Base-by-base conservation (phyloP, 1,140 invertebrate genomes). In the Drosophila rhopaloa region DNA sequence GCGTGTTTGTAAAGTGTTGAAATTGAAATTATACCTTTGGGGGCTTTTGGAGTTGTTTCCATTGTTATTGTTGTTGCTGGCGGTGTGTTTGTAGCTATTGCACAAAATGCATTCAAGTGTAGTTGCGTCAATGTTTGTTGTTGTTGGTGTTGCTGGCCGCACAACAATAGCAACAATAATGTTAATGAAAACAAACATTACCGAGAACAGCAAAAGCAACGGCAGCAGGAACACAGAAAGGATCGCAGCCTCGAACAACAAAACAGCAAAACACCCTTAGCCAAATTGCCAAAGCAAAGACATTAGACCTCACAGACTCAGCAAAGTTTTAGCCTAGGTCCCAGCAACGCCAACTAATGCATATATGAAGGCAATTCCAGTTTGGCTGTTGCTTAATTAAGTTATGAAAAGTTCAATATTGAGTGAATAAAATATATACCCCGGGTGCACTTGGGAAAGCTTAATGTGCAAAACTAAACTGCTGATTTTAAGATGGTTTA, bases 1-100 rank as follows among this genome's bases (percentile, higher is more conserved):
- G 84, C 80, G 77, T 89, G 84, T 89, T 89, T 89, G 84, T 67
- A 89, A 89, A 89, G 83, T 88, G 84, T 83, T 88, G 84, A 88
- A 88, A 88, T 89, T 88, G 83, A 89, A 88, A 88, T 88, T 88
- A 88, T 88, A 84, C 84, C 83, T 80, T 88, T 46, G 79, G 80
- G 76, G 72, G 60, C 76, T 73, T 71, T 73, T 67, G 63, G 43
- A 41, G 59, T 66, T 79, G 74, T 63, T 71, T 47, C 35, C 50
- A 14, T 40, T 71, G 53, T 50, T 65, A 37, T 55, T 77, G 65
- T 35, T 62, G 56, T 38, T 57, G 48, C 14, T 56, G 38, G 47
- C 56, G 61, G 35, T 56, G 32, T 44, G 70, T 44, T 47, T 60
- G 51, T 59, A 41, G 43, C 24, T 60, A 37, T 54, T 59, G 44